Percentiles rank a stretch among this genome's conserved stretches.
These are phyloP conservation scores for Champsocephalus gunnari DNA, from an alignment of 2,797 vertebrate genomes.

Conservation along the genomic window DNA sequence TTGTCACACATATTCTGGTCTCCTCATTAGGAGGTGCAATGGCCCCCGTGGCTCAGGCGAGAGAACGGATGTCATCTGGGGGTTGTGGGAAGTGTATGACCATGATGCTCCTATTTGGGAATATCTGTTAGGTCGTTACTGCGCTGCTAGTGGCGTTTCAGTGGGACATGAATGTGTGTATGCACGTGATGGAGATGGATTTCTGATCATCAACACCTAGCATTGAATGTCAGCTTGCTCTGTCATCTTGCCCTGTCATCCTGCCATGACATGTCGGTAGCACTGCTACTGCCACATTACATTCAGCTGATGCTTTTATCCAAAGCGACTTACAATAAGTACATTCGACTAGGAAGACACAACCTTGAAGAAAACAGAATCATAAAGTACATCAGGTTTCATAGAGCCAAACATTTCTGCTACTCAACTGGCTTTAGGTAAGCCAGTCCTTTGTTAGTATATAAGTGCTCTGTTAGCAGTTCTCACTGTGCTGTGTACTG, in stretches of 20 bases:
- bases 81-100: slow-evolving; percentile 78
- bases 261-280: slow-evolving; percentile 37
- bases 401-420: too few relatives aligned
- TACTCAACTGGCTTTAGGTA: too few relatives aligned
- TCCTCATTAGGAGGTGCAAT: slow-evolving; percentile 82
- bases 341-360: too few relatives aligned
- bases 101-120: slow-evolving; percentile 67
- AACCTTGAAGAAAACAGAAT: too few relatives aligned
- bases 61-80: slow-evolving; percentile 67
- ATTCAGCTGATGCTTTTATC: too few relatives aligned
- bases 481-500: background rate
- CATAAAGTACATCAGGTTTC: too few relatives aligned
- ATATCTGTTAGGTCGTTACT: slow-evolving; percentile 70
- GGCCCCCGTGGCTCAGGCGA: slow-evolving; percentile 51
- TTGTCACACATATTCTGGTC: slow-evolving; percentile 80
- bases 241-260: slow-evolving; percentile 30
- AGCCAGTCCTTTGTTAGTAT: too few relatives aligned
- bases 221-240: slow-evolving; percentile 15
- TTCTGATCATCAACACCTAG: slow-evolving; percentile 69
- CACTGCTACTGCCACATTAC: too few relatives aligned
- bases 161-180: slow-evolving; percentile 51
- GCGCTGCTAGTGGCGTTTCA: slow-evolving; percentile 70
- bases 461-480: too few relatives aligned
- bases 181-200: slow-evolving; percentile 15
- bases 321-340: too few relatives aligned